Conservation (phyloP, 1,140 invertebrate species). For the Dreissena polymorpha region DNA sequence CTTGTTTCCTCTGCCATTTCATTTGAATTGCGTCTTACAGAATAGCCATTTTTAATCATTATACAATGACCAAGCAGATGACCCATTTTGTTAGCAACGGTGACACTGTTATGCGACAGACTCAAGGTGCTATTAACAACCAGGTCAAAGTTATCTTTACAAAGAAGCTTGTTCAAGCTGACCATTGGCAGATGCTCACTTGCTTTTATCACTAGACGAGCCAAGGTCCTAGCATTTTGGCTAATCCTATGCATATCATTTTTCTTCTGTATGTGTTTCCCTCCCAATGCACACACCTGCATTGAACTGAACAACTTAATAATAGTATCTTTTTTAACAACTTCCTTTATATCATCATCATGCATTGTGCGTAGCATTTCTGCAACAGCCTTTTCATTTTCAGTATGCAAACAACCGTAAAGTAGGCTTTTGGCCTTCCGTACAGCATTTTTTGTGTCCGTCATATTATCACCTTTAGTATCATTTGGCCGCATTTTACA, state of each 20-base stretch:
- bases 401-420: conserved; percentile 17
- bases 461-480: background rate
- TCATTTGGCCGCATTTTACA: conserved; percentile 8
- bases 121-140: conserved; percentile 12
- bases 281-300: conserved; percentile 29
- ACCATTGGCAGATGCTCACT: background rate
- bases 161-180: background rate
- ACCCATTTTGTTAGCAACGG: conserved; percentile 14
- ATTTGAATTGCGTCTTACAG: conserved; percentile 16
- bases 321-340: conserved; percentile 23
- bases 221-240: conserved; percentile 29
- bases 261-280: conserved; percentile 29
- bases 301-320: conserved; percentile 32
- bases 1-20: conserved; percentile 24
- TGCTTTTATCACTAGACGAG: conserved; percentile 22
- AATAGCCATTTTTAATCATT: conserved; percentile 33
- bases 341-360: conserved; percentile 23
- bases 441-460: conserved; percentile 13
- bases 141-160: conserved; percentile 36
- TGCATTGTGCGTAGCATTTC: conserved; percentile 26
- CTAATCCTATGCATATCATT: conserved; percentile 39
- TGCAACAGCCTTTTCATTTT: background rate
- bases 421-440: conserved; percentile 9
- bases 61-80: conserved; percentile 42
- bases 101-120: conserved; percentile 14